Percentiles rank a stretch among this genome's conserved stretches.
These are phyloP conservation scores for Lymantria dispar DNA, from an alignment of 2,888 invertebrate genomes.

Conservation along the genomic window DNA sequence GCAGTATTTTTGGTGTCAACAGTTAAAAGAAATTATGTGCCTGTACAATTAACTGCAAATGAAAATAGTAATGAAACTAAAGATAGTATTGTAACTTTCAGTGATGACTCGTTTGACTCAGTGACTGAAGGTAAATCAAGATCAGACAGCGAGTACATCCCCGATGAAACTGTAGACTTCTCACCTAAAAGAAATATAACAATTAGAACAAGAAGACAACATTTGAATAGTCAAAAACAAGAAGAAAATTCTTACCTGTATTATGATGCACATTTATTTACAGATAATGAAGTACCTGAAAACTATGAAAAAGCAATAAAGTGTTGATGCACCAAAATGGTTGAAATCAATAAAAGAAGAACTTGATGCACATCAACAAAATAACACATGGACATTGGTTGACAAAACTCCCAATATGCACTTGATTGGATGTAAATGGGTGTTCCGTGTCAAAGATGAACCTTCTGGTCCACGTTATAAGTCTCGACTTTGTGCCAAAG, in stretches of 20 bases:
- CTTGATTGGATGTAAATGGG: slow-evolving; percentile 23
- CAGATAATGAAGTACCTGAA: neutral
- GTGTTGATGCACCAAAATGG: neutral
- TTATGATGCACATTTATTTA: neutral
- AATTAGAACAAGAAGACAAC: neutral
- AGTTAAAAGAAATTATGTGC: neutral
- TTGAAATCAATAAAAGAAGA: slow-evolving; percentile 9
- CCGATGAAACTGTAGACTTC: too few species aligned
- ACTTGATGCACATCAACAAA: slow-evolving; percentile 9
- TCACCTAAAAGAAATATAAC: too few species aligned
- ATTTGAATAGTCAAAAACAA: neutral
- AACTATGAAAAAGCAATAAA: neutral
- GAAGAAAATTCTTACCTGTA: neutral
- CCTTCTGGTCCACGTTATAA: slow-evolving; percentile 21
- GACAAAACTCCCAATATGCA: slow-evolving; percentile 5
- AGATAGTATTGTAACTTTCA: too few species aligned
- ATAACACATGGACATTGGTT: slow-evolving; percentile 16
- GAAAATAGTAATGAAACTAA: too few species aligned
- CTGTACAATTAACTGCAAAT: neutral
- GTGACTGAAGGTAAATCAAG: too few species aligned
- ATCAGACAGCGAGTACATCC: too few species aligned
- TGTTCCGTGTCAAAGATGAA: slow-evolving; percentile 23
- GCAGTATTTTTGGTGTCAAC: slow-evolving; percentile 12
- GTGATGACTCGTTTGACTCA: too few species aligned
- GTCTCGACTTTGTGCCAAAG: slow-evolving; percentile 2